Evolutionary conservation across 2,888 invertebrate species (phyloP), one percentile per base, ranked within the genome.

Genomic region (Tenodera sinensis): DNA sequence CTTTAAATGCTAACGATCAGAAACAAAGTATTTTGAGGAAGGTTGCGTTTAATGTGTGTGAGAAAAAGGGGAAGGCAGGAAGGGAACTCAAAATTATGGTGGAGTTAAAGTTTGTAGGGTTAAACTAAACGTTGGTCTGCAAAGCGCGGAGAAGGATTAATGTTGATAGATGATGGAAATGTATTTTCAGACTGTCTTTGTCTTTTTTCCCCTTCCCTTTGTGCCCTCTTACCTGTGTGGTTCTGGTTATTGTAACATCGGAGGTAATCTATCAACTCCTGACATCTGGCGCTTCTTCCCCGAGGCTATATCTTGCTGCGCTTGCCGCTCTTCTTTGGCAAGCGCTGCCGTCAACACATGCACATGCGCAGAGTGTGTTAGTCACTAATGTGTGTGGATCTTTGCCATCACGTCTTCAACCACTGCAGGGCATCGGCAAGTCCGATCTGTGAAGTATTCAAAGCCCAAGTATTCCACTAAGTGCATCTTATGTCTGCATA

Each of bases 261-360:
- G 82, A 89, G 89, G 84, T 89, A 84, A 89, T 89, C 89, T 84
- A 89, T 89, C 89, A 89, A 81, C 82, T 85, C 83, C 85, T 88
- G 88, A 83, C 88, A 88, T 83, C 83, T 88, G 88, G 83, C 83
- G 88, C 27, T n/a, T 42, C 83, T 54, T 54, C 84, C 88, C 83
- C 28, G 83, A 82, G 83, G 87, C 83, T 83, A n/a, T 27, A 42
- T 20, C 82, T 15, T 42, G 42, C 28, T 25, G 81, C 83, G 3
- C 27, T 34, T 28, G n/a, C 83, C 81, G 87, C 83, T 42, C 25
- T 28, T 9, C 87, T 28, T 27, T 42, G 87, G 14, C 87, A 27
- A 34, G 20, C 81, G 82, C 87, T 83, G 82, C 87, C 87, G 42
- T 34, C 82, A 30, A 42, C 30, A 27, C 83, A n/a, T 20, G 54